Conservation (phyloP, 1,140 invertebrate species). For the Rhagoletis pomonella region DNA sequence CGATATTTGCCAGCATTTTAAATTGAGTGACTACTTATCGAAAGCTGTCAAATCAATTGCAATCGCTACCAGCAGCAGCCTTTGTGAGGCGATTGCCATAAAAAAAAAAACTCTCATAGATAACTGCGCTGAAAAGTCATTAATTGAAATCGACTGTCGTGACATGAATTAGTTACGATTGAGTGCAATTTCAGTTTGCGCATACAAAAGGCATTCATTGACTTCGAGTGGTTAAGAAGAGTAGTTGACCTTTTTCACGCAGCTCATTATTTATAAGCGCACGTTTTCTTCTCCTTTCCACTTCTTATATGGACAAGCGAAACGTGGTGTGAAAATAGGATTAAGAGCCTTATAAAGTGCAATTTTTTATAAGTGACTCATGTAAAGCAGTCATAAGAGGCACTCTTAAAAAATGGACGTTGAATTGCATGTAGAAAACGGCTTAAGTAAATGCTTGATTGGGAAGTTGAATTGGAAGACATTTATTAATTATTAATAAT, state of each 20-base stretch:
- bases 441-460: too few species aligned
- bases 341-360: too few species aligned
- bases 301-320: not conserved
- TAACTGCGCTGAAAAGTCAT: conserved; percentile 22
- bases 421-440: too few species aligned
- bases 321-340: not conserved
- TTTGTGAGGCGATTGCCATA: not conserved
- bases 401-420: too few species aligned
- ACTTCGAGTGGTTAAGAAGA: not conserved
- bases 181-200: not conserved
- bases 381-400: too few species aligned
- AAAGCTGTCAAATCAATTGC: conserved; percentile 47
- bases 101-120: not conserved
- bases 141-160: conserved; percentile 44
- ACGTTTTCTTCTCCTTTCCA: not conserved
- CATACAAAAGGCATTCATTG: not conserved
- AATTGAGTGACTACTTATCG: conserved; percentile 7
- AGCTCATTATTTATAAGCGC: not conserved
- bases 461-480: too few species aligned
- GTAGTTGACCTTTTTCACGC: not conserved
- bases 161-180: conserved; percentile 31
- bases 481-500: too few species aligned
- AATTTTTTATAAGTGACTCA: too few species aligned
- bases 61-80: not conserved
- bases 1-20: not conserved